Evolutionary conservation across 2,797 vertebrate species (phyloP).

Genomic region (Mormyrus hasselquistii): DNA sequence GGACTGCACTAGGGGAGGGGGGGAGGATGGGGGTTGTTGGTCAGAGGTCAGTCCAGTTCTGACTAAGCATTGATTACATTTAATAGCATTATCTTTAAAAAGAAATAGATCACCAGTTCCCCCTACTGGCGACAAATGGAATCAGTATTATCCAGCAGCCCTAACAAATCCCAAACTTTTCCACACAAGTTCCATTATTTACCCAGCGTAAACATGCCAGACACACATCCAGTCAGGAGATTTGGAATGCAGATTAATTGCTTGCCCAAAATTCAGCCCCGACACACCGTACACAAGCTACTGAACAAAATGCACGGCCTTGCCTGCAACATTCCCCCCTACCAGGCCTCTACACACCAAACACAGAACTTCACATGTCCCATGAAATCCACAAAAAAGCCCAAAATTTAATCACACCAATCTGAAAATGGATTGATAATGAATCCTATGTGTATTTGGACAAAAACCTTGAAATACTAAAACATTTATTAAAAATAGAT

Average conservation of each 20-base stretch:
- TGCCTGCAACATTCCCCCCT: background rate
- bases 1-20: background rate
- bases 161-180: background rate
- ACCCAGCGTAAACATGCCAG: background rate
- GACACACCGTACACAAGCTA: background rate
- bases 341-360: background rate
- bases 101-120: background rate
- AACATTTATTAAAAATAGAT: background rate
- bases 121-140: background rate
- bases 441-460: background rate
- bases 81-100: background rate
- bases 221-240: background rate
- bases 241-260: background rate
- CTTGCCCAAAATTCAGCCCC: background rate
- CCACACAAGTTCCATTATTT: background rate
- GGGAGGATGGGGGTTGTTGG: background rate
- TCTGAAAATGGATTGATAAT: background rate
- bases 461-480: background rate
- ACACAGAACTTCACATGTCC: background rate
- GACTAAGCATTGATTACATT: background rate
- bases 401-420: background rate
- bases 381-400: background rate
- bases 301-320: background rate
- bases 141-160: background rate
- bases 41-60: background rate